Evolutionary conservation across 2,113 vertebrate genomes (phyloP), one percentile per base, ranked within the genome.

Genomic region (Hystrix cristata): DNA sequence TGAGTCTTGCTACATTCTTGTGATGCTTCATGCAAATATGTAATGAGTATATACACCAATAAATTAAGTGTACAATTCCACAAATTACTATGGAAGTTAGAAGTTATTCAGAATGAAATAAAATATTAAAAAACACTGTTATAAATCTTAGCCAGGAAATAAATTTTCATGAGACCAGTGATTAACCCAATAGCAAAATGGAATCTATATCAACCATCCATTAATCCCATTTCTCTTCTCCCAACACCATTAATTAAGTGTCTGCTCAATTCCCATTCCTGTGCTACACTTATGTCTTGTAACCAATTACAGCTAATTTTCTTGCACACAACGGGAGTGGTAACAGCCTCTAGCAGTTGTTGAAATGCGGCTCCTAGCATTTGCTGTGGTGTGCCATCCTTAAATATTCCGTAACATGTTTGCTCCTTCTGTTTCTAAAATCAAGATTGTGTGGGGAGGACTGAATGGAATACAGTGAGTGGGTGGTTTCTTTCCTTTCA

Each of bases 361-460:
- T 98, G 98, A 88, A 97, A 97, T 95, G 97, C 93, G 96, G 97
- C 97, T 95, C 91, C 95, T 92, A 95, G 84, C 88, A 60, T 98
- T 98, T 97, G 96, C 92, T 97, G 93, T 97, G 92, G 91, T 97
- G 91, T 98, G 96, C 97, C 98, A 98, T 96, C 95, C 81, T 98
- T 98, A 97, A 97, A 97, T 97, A 97, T 97, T 96, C 92, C 87
- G 59, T 95, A 98, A 82, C 85, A 5, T 92, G 93, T 97, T 98
- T 98, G 94, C 95, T 85, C 90, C 81, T 86, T 98, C 96, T 91
- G 94, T 98, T 98, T 98, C 95, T 94, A 98, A 89, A 94, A 90
- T 90, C 55, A 57, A 97, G 82, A 80, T 90, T 98, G 97, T 67
- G 82, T 98, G 97, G 96, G 96, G 93, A 91, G 72, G 83, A 84